Evolutionary conservation across 2,888 invertebrate species (phyloP).

Genomic region (Girardia tigrina): DNA sequence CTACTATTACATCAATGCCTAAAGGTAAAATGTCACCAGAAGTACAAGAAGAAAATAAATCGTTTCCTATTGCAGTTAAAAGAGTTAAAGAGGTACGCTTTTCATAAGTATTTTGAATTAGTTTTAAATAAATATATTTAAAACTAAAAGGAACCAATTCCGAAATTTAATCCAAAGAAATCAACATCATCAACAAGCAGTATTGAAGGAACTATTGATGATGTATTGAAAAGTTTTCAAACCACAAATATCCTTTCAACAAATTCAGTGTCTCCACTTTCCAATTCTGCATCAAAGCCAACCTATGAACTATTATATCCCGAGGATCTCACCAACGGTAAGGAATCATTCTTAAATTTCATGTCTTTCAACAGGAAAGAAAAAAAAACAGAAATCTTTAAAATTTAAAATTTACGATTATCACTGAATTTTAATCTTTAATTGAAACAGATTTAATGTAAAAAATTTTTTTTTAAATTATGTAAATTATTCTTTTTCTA

Average conservation of each 20-base stretch:
- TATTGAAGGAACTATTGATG: constrained; percentile 34
- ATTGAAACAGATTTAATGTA: no score
- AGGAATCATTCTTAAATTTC: no score
- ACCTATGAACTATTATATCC: no score
- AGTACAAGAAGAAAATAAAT: not conserved
- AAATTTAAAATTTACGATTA: no score
- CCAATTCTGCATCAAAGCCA: no score
- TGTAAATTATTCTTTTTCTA: no score
- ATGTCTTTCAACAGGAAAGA: no score
- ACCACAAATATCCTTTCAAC: not conserved
- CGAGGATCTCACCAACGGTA: no score
- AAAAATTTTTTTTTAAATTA: no score
- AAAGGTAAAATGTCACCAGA: not conserved
- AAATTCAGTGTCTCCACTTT: not conserved
- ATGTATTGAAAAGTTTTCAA: constrained; percentile 29
- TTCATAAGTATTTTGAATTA: not conserved
- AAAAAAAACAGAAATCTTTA: no score
- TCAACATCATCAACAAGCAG: not conserved
- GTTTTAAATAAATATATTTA: not conserved
- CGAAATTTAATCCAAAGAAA: not conserved
- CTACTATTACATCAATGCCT: not conserved
- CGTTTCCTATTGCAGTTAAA: not conserved
- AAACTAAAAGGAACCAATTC: not conserved
- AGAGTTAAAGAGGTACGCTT: not conserved
- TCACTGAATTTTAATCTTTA: no score